phyloP scores from a whole-genome alignment of 1,140 invertebrate genomes.

The Sinella curviseta region DNA sequence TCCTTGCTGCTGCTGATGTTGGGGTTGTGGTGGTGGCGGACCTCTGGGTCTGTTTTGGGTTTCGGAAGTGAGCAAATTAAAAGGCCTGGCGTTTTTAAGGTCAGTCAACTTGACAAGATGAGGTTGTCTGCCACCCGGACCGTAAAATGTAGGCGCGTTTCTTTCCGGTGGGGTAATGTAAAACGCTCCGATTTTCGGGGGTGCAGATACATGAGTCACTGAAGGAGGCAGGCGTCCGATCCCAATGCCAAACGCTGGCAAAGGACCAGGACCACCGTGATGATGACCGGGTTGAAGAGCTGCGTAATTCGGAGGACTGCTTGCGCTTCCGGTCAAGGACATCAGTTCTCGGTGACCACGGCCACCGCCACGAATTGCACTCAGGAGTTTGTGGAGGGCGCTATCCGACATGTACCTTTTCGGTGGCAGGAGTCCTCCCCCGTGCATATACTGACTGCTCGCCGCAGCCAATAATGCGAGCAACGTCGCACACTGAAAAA shows the following conservation, averaged over 20 bases:
- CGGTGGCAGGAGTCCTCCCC: neutral
- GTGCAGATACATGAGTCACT: neutral
- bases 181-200: conserved; percentile 3
- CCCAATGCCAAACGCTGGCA: neutral
- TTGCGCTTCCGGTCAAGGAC: neutral
- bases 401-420: conserved; percentile 20
- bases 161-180: conserved; percentile 6
- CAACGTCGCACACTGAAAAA: neutral
- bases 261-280: neutral
- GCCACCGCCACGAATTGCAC: conserved; percentile 16
- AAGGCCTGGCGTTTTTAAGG: neutral
- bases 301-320: neutral
- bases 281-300: neutral
- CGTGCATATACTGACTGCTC: neutral
- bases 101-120: neutral
- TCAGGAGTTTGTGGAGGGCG: conserved; percentile 23
- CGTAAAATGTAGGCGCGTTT: neutral
- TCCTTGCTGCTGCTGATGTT: neutral
- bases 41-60: neutral
- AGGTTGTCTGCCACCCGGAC: neutral
- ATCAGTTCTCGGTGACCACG: conserved; percentile 33
- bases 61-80: neutral
- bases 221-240: neutral
- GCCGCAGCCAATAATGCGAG: neutral
- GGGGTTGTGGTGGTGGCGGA: neutral